A percentile compares a stretch with the other conserved stretches of the same genome.
These are phyloP conservation scores for Hirudinaria manillensis DNA, from an alignment of 2,888 invertebrate genomes.

Conservation along the genomic window DNA sequence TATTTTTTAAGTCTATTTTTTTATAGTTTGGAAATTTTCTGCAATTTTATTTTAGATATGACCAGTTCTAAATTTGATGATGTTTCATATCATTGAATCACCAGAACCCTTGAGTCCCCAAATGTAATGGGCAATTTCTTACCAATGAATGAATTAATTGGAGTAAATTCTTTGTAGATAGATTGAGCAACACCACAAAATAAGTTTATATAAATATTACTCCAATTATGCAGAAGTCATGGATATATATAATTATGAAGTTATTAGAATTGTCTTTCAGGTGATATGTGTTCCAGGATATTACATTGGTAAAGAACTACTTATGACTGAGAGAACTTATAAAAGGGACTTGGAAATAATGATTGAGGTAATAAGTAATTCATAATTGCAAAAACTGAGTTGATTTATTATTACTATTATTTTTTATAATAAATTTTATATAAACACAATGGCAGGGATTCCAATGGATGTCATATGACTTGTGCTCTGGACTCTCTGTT, in stretches of 20 bases:
- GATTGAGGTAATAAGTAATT: conserved; percentile 65
- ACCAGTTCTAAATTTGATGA: too few relatives aligned
- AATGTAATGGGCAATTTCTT: too few relatives aligned
- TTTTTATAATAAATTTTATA: not conserved
- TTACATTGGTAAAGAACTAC: conserved; percentile 67
- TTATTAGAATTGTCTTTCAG: not conserved
- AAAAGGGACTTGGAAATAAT: conserved; percentile 87
- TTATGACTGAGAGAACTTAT: conserved; percentile 92
- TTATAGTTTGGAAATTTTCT: too few relatives aligned
- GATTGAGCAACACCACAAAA: too few relatives aligned
- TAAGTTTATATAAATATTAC: not conserved
- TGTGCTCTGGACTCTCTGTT: too few relatives aligned
- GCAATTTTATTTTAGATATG: too few relatives aligned
- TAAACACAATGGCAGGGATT: not conserved
- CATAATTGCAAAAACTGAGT: not conserved
- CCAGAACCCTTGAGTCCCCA: too few relatives aligned
- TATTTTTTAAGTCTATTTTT: too few relatives aligned
- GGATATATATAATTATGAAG: not conserved
- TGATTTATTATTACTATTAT: not conserved
- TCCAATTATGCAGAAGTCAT: not conserved
- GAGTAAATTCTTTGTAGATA: too few relatives aligned
- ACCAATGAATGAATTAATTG: too few relatives aligned
- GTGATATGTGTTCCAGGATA: not conserved
- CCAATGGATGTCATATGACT: not conserved
- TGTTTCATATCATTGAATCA: too few relatives aligned